Evolutionary conservation across 2,797 vertebrate species (phyloP).

Genomic region (Gymnothorax javanicus): DNA sequence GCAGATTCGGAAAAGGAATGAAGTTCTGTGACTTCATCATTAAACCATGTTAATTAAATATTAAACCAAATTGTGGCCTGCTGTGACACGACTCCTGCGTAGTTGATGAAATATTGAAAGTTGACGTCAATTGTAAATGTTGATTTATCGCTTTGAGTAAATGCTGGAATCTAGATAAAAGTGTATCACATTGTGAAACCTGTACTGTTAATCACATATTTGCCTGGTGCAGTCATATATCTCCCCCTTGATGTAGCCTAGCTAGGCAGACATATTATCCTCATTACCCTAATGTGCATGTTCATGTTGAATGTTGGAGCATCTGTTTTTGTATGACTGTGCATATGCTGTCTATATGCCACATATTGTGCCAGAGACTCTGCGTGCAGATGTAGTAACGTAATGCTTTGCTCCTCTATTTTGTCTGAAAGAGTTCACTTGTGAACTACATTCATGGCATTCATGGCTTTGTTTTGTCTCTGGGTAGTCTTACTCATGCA

Average conservation of each 20-base stretch:
- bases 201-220: not conserved
- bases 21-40: not conserved
- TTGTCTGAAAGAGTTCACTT: not conserved
- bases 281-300: too few relatives aligned
- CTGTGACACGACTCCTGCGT: not conserved
- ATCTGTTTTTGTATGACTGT: not conserved
- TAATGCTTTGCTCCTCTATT: not conserved
- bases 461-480: not conserved
- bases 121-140: not conserved
- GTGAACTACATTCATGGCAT: not conserved
- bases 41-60: not conserved
- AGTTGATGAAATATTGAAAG: conserved; percentile 3
- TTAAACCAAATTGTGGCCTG: not conserved
- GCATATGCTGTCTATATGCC: not conserved
- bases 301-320: not conserved
- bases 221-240: not conserved
- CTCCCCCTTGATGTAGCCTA: not conserved
- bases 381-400: not conserved
- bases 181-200: not conserved
- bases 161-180: not conserved
- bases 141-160: not conserved
- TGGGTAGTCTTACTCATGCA: not conserved
- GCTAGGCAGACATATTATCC: too few relatives aligned
- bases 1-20: conserved; percentile 1
- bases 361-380: not conserved